Evolutionary conservation across 2,888 invertebrate genomes (phyloP), one percentile per base, ranked within the genome.

Genomic region (Drosophila bunnanda): DNA sequence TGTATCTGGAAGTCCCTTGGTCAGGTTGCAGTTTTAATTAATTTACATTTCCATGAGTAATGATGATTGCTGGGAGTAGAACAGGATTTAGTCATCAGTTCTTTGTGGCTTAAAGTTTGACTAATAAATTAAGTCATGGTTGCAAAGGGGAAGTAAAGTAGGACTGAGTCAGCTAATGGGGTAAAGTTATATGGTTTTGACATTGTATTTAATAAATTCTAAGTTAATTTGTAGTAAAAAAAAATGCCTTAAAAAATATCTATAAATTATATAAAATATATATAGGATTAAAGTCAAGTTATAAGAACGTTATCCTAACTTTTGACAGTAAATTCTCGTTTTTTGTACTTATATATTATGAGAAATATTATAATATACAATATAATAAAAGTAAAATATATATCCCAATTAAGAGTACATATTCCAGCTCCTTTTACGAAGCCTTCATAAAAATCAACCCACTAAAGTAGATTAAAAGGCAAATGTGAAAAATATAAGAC

Each of bases 11-110:
- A 20, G 28, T 48, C 7, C 41, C 20, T 20, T 20, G 59, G 20
- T 66, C 39, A 9, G 20, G 20, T 66, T 15, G 36, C 38, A 12
- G 20, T 48, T 32, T 60, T 15, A 30, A 8, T 38, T 15, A 13
- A 39, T 15, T 36, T 25, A 38, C 6, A 5, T 62, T 48, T 25
- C 15, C 13, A 34, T 62, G 46, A 64, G n/a, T 41, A 64, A 64
- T 34, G 46, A 59, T 20, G 20, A 20, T 48, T 6, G 7, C 20
- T n/a, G 10, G 0, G 4, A 8, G 57, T 15, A 20, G 22, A 56
- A 25, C 9, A 10, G 8, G 20, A 34, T 20, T 17, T 28, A 28
- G 32, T 56, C 57, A 60, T 38, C 0, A n/a, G 15, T 39, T 39
- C 38, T 20, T 20, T 20, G 32, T 20, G 50, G 32, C 50, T 50